Evolutionary conservation across 2,797 vertebrate species (phyloP).

Genomic region (Pelodytes ibericus): DNA sequence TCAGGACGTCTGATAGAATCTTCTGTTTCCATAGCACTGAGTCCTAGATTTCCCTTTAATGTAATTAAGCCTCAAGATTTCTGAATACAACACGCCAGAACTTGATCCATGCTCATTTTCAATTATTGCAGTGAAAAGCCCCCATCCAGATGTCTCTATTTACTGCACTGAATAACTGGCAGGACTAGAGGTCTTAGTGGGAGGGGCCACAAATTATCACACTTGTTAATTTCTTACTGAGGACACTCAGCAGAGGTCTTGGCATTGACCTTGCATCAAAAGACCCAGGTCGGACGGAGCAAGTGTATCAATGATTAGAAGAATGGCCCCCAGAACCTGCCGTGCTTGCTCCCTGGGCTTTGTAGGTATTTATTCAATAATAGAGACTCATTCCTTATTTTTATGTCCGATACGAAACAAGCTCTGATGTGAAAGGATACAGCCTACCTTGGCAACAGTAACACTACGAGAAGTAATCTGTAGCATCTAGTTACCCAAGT

Average conservation of each 20-base stretch:
- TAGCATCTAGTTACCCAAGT: constrained; percentile 73
- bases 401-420: constrained; percentile 74
- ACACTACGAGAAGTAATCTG: constrained; percentile 72
- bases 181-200: constrained; percentile 67
- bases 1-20: constrained; percentile 84
- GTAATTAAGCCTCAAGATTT: constrained; percentile 95
- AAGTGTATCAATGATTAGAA: constrained; percentile 77
- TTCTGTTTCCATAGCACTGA: constrained; percentile 87
- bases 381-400: constrained; percentile 72
- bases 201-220: constrained; percentile 80
- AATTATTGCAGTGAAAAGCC: constrained; percentile 85
- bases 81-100: constrained; percentile 90
- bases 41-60: constrained; percentile 91
- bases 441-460: constrained; percentile 77
- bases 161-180: constrained; percentile 81
- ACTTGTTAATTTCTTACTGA: constrained; percentile 84
- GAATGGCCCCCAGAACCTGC: constrained; percentile 71
- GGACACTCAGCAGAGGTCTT: constrained; percentile 82
- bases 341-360: constrained; percentile 72
- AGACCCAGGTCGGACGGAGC: constrained; percentile 70
- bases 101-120: constrained; percentile 94
- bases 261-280: constrained; percentile 82
- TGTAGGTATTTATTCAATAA: constrained; percentile 81
- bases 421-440: constrained; percentile 77
- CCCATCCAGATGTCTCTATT: constrained; percentile 88